A percentile compares a stretch with the other conserved stretches of the same genome.
These are phyloP conservation scores for Misgurnus mizolepis DNA, from an alignment of 2,113 vertebrate species.

Conservation along the genomic window DNA sequence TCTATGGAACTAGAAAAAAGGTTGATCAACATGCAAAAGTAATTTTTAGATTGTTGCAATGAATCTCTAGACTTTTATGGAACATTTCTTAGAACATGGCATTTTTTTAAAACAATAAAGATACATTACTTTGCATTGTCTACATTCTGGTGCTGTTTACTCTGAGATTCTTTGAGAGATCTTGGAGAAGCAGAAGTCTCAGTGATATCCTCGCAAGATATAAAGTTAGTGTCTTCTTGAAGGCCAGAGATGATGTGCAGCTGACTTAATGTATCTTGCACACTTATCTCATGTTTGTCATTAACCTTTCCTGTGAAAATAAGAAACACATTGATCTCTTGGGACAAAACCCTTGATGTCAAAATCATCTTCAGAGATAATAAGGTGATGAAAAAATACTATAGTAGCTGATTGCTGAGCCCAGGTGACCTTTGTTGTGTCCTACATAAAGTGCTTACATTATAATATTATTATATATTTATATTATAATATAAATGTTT, in stretches of 20 bases:
- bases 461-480: not conserved
- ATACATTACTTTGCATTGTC: not conserved
- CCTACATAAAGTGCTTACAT: too few species aligned
- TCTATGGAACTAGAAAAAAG: not conserved
- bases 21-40: not conserved
- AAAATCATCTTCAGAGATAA: too few species aligned
- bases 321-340: not conserved
- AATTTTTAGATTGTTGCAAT: not conserved
- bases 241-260: not conserved
- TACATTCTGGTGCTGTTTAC: not conserved
- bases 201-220: conserved; percentile 33
- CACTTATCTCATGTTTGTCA: not conserved
- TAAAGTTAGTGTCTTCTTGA: not conserved
- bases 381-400: too few species aligned
- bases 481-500: too few species aligned
- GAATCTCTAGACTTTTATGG: not conserved
- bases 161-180: not conserved
- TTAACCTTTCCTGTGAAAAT: not conserved
- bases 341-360: too few species aligned
- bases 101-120: not conserved
- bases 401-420: too few species aligned
- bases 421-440: too few species aligned
- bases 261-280: not conserved
- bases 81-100: not conserved
- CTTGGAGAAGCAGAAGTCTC: not conserved